A percentile compares a stretch with the other conserved stretches of the same genome.
Evolutionary conservation across 2,797 vertebrate genomes (phyloP).

Genomic region (Crenichthys baileyi): DNA sequence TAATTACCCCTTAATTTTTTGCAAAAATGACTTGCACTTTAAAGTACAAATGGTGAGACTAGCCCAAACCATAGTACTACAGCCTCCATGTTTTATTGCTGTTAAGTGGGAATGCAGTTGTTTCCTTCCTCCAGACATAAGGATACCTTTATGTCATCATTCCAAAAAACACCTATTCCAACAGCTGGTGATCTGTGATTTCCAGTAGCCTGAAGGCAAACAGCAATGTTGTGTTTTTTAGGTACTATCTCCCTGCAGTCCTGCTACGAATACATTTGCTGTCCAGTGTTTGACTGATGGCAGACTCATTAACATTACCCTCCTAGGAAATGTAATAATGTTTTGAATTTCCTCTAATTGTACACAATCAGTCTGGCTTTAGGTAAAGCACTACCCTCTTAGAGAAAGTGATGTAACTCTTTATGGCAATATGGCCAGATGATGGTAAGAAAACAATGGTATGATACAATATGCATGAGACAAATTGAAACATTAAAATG

Average conservation of each 20-base stretch:
- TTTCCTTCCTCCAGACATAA: not conserved
- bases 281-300: not conserved
- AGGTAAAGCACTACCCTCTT: not conserved
- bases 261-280: not conserved
- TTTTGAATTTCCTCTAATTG: not conserved
- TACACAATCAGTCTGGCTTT: not conserved
- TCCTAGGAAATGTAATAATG: not conserved
- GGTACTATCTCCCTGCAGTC: not conserved
- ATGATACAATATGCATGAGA: not conserved
- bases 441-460: not conserved
- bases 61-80: not conserved
- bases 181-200: not conserved
- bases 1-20: not conserved
- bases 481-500: not conserved
- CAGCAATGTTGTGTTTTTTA: not conserved
- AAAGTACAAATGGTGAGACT: not conserved
- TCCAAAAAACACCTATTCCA: not conserved
- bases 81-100: not conserved
- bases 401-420: not conserved
- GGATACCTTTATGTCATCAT: not conserved
- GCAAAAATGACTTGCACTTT: not conserved
- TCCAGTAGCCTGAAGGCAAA: not conserved
- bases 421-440: not conserved
- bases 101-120: not conserved
- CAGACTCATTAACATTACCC: not conserved